Percentiles rank a stretch among this genome's conserved stretches.
These are phyloP conservation scores for Tetramorium simillimum DNA, from an alignment of 1,140 invertebrate genomes.

Conservation along the genomic window DNA sequence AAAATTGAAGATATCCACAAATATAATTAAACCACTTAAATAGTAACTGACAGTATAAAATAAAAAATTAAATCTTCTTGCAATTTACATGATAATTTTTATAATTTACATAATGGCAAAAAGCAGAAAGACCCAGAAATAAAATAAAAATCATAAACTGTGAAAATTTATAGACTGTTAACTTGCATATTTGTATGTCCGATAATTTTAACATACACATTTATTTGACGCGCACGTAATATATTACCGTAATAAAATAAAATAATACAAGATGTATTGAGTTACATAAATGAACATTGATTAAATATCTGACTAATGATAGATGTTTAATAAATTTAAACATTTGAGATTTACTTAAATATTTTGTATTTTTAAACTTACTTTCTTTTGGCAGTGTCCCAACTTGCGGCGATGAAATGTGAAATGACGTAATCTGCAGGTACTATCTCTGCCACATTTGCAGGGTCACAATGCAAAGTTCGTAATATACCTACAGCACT, in stretches of 20 bases:
- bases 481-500: slow-evolving; percentile 91
- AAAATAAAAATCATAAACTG: not conserved
- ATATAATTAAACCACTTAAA: not conserved
- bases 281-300: not conserved
- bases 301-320: not conserved
- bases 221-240: no score
- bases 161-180: not conserved
- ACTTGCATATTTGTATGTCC: not conserved
- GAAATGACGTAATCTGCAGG: slow-evolving; percentile 96
- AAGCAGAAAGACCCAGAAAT: not conserved
- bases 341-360: not conserved
- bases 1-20: not conserved
- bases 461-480: slow-evolving; percentile 88
- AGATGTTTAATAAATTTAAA: not conserved
- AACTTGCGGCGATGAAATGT: slow-evolving; percentile 91
- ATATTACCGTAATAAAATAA: not conserved
- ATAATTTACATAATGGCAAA: not conserved
- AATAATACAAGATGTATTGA: not conserved
- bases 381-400: slow-evolving; percentile 87
- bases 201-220: no score
- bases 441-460: slow-evolving; percentile 92
- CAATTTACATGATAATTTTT: not conserved
- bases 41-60: not conserved
- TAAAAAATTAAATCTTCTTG: not conserved
- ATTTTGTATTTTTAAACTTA: slow-evolving; percentile 47